Evolutionary conservation across 2,797 vertebrate species (phyloP), one percentile per base, ranked within the genome.

Genomic region (Distichodus sexfasciatus): DNA sequence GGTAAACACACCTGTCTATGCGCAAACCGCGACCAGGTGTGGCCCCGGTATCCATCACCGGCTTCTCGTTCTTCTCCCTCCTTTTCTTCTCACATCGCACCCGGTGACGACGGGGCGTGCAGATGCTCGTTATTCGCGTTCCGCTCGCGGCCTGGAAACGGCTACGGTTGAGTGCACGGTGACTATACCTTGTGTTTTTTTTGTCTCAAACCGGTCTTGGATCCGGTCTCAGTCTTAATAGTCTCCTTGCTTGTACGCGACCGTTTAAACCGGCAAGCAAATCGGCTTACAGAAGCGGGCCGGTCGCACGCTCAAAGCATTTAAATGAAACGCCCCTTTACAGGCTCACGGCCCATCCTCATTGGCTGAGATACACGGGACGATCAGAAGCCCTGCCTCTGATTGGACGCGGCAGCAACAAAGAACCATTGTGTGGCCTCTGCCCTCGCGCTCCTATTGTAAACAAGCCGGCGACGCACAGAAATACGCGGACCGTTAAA

Each of bases 1-100:
- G 87, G 88, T 91, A 86, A n/a, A 87, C 78, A 82, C 78, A 87
- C 87, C 86, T 87, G 87, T 79, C 83, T 84, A 59, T 15, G 65
- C 57, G 12, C 69, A 65, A 81, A 81, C 84, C 81, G 59, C 76
- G 71, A 15, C 54, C 41, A 69, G 78, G 68, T 68, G 71, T 71
- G 68, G 72, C 48, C 31, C 74, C 51, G 48, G n/a, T 8, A 82
- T 59, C 76, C 85, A 78, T 86, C 61, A 35, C 75, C 70, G 8
- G 61, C 14, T 36, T 19, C 24, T 15, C 62, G 11, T 12, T 1
- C 3, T 44, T 14, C 24, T 15, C 12, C 19, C 4, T 10, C 28
- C 6, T 33, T 4, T 17, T 12, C 14, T 14, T 26, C 15, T 76
- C 31, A 44, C 53, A 63, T 61, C 7, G 2, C 40, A 14, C 26